Conservation (phyloP, 2,888 invertebrate genomes). For the Microctonus brassicae region DNA sequence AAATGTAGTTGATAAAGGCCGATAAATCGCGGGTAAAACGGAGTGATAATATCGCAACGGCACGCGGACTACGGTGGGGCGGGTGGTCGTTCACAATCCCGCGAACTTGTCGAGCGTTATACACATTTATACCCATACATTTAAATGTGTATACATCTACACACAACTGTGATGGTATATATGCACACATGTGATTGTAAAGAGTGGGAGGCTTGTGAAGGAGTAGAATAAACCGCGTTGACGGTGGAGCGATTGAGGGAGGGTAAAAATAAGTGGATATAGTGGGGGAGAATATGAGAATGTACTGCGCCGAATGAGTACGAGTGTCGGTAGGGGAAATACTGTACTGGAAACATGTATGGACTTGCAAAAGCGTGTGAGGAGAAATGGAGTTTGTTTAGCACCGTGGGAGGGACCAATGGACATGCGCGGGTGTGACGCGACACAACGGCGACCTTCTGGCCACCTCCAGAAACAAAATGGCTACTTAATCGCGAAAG, state of each 20-base stretch:
- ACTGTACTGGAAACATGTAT: slow-evolving; percentile 50
- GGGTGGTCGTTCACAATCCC: slow-evolving; percentile 38
- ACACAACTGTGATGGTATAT: slow-evolving; percentile 20
- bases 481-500: slow-evolving; percentile 70
- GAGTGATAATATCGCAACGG: slow-evolving; percentile 65
- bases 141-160: too few species aligned
- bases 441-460: slow-evolving; percentile 71
- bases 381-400: slow-evolving; percentile 46
- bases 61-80: slow-evolving; percentile 44
- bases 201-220: slow-evolving; percentile 21
- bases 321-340: too few species aligned
- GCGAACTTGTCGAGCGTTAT: slow-evolving; percentile 31
- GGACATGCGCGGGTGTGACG: slow-evolving; percentile 72
- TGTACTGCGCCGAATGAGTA: too few species aligned
- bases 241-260: not conserved
- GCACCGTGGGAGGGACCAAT: slow-evolving; percentile 70
- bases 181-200: not conserved
- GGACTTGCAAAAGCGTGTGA: slow-evolving; percentile 49
- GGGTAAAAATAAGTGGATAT: slow-evolving; percentile 28
- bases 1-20: slow-evolving; percentile 65
- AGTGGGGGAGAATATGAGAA: slow-evolving; percentile 32
- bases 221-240: not conserved
- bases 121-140: slow-evolving; percentile 6
- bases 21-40: slow-evolving; percentile 67
- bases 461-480: slow-evolving; percentile 74